phyloP scores from a whole-genome alignment of 2,797 vertebrate species.

The Taenioides sp. region DNA sequence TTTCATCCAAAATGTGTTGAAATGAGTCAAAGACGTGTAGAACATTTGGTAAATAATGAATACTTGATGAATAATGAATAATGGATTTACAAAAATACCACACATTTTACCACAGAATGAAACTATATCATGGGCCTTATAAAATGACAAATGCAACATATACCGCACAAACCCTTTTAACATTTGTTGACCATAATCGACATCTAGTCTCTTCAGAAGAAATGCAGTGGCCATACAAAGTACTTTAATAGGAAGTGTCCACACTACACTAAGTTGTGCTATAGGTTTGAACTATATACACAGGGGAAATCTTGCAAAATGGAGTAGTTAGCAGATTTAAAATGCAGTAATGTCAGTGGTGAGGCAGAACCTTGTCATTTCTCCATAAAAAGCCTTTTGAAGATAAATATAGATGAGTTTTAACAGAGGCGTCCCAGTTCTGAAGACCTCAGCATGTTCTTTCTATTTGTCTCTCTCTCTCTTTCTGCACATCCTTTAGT shows the following conservation, averaged over 20 bases:
- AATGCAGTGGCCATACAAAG: too few relatives aligned
- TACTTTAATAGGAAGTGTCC: neutral
- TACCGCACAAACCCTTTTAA: neutral
- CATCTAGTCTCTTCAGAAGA: too few relatives aligned
- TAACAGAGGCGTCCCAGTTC: constrained; percentile 54
- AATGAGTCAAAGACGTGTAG: neutral
- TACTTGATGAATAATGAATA: neutral
- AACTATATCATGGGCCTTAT: neutral
- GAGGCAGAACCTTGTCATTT: constrained; percentile 25
- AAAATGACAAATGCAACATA: neutral
- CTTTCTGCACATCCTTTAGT: constrained; percentile 41
- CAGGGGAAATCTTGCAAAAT: neutral
- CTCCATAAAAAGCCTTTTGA: constrained; percentile 35
- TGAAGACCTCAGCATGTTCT: constrained; percentile 37
- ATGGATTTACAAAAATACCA: neutral
- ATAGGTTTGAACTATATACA: neutral
- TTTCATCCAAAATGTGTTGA: neutral
- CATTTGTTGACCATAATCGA: too few relatives aligned
- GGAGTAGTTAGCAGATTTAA: neutral
- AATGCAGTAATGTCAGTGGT: constrained; percentile 20
- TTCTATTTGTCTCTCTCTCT: constrained; percentile 29
- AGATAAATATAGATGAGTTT: constrained; percentile 29
- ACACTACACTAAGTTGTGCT: neutral
- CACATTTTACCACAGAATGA: neutral
- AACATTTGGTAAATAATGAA: neutral